phyloP scores from a whole-genome alignment of 2,113 vertebrate genomes.

The Donacobius atricapilla region DNA sequence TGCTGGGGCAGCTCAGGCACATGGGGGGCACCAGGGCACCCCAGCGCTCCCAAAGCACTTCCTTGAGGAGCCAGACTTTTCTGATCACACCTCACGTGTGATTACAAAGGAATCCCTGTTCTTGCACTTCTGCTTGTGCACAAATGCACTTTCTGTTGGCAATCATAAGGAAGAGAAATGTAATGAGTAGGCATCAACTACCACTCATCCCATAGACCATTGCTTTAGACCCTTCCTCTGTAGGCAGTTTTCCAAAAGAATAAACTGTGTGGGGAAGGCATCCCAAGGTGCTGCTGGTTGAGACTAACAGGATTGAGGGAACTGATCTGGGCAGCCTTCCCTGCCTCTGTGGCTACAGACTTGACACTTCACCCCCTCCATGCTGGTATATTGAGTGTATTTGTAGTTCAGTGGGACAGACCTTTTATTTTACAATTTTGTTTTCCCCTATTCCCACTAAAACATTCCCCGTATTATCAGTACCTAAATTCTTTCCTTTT shows the following conservation, averaged over 20 bases:
- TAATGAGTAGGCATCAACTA: neutral
- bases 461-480: rapidly evolving
- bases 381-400: neutral
- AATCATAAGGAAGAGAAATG: neutral
- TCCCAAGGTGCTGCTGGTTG: neutral
- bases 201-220: rapidly evolving
- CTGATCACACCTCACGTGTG: neutral
- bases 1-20: neutral
- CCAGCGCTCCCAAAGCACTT: neutral
- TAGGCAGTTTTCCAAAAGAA: neutral
- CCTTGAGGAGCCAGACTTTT: rapidly evolving
- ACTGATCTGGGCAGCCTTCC: neutral
- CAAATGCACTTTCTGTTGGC: neutral
- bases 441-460: neutral
- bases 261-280: neutral
- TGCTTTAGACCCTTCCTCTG: neutral
- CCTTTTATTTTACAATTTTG: neutral
- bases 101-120: neutral
- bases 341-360: neutral
- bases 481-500: neutral
- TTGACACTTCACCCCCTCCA: neutral
- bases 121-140: neutral
- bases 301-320: neutral
- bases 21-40: neutral
- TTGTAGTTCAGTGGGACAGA: neutral